Conservation (phyloP, 30 jellyfish, hydroid and myxozoan genomes). For the Calvadosia cruxmelitensis region DNA sequence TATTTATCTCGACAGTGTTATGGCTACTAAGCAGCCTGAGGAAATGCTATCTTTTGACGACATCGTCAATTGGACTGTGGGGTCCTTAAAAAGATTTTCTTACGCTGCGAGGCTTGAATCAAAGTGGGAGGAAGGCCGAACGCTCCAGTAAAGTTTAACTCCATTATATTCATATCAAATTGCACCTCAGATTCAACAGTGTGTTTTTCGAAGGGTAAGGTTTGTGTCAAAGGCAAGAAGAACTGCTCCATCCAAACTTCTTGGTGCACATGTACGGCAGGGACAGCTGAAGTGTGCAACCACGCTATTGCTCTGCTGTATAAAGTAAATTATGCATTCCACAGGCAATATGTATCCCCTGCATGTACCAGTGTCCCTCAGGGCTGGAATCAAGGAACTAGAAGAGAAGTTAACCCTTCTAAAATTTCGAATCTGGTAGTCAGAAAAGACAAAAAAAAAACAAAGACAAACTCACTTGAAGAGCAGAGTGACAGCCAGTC, state of each 20-base stretch:
- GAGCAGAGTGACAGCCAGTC: no score
- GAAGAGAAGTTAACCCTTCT: not conserved
- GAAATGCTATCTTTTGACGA: no score
- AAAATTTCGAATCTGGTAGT: slow-evolving; percentile 1
- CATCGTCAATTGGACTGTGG: no score
- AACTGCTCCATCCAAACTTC: not conserved
- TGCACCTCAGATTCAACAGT: not conserved
- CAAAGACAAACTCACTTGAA: not conserved
- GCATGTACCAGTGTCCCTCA: slow-evolving; percentile 12
- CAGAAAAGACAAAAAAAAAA: not conserved
- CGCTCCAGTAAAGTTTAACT: no score
- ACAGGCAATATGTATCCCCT: slow-evolving; percentile 3
- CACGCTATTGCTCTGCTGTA: slow-evolving; percentile 12
- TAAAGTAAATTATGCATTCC: slow-evolving; percentile 7
- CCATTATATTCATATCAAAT: no score
- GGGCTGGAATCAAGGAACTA: slow-evolving; percentile 5
- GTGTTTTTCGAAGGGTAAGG: not conserved
- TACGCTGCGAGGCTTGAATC: no score
- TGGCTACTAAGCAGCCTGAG: no score
- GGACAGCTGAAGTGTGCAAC: slow-evolving; percentile 12
- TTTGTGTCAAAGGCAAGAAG: not conserved
- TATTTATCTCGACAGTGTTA: no score
- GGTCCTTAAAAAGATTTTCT: no score
- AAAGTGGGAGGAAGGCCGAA: no score
- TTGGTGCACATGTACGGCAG: slow-evolving; percentile 16